Base-by-base conservation (phyloP, 2,113 vertebrate species). In the Setophaga kirtlandii region DNA sequence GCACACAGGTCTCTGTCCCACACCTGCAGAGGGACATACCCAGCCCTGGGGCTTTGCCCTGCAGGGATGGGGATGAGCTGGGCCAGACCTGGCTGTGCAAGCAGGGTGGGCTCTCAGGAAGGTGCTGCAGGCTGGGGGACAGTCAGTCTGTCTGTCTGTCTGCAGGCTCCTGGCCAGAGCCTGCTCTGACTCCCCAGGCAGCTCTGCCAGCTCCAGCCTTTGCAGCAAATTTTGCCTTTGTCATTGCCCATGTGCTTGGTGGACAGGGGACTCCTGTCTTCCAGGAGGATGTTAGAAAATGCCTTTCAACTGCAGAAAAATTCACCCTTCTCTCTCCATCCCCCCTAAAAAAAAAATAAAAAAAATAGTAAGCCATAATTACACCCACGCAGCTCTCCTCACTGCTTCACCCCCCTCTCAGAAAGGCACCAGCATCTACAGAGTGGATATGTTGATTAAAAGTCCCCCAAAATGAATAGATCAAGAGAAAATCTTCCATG, bases 361-460 rank as follows among this genome's bases (percentile, higher is more conserved):
- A 53, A 14, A 37, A 52, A 46, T 22, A 49, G 46, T 18, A 79
- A 97, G 78, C 81, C 70, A 12, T 94, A 93, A 96, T 96, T 96
- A 93, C 84, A 87, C 89, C 89, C 89, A 94, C 83, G 4, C 89
- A 89, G 73, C 87, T 85, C 77, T 95, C 83, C 83, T 79, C 47
- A 3, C 68, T 50, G 33, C 73, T 52, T 93, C 77, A 67, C 65
- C 78, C 77, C 74, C 62, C 41, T 25, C 14, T 69, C 84, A 85
- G 89, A 90, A 85, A 83, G 21, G 78, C 82, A 79, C 70, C 47
- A 18, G 4, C 50, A 55, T 77, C 7, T 4, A 59, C 23, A 17
- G 67, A 92, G 62, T 64, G 73, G 93, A 59, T 83, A 81, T 37
- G 73, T 87, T 95, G 95, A 93, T 94, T 96, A 83, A 77, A 97